phyloP scores from a whole-genome alignment of 2,797 vertebrate species.

The Uromys caudimaculatus region DNA sequence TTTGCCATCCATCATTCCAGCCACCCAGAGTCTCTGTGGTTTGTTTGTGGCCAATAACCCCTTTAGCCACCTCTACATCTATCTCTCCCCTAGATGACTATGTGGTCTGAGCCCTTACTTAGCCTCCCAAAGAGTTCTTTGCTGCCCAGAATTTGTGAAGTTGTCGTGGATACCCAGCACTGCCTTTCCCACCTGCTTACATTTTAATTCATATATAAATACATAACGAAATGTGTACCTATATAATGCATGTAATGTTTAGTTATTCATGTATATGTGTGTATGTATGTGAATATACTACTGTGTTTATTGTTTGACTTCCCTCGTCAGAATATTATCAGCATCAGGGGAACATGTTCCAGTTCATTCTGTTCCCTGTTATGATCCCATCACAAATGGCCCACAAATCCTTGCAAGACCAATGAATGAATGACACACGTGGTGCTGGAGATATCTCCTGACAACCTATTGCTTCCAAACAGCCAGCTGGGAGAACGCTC shows the following conservation, averaged over 20 bases:
- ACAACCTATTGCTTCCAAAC: neutral
- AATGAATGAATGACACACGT: neutral
- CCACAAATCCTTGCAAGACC: too few relatives aligned
- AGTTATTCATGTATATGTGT: neutral
- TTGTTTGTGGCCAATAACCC: neutral
- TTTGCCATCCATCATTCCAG: neutral
- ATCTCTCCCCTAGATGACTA: too few relatives aligned
- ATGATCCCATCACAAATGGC: neutral
- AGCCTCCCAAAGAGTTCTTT: neutral
- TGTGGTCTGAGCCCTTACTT: accelerated
- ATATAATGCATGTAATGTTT: neutral
- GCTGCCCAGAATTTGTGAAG: neutral
- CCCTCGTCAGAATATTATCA: accelerated
- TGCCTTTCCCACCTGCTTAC: neutral
- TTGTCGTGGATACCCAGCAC: neutral
- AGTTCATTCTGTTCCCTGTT: neutral
- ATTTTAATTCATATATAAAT: neutral
- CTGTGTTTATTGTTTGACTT: neutral
- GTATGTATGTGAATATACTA: too few relatives aligned
- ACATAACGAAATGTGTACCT: neutral
- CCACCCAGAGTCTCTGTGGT: accelerated
- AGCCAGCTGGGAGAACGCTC: neutral
- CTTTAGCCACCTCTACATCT: neutral
- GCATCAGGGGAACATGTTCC: neutral
- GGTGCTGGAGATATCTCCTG: neutral